A percentile compares a stretch with the other conserved stretches of the same genome.
phyloP scores from a whole-genome alignment of 2,113 vertebrate species.

The Clarias macrocephalus region DNA sequence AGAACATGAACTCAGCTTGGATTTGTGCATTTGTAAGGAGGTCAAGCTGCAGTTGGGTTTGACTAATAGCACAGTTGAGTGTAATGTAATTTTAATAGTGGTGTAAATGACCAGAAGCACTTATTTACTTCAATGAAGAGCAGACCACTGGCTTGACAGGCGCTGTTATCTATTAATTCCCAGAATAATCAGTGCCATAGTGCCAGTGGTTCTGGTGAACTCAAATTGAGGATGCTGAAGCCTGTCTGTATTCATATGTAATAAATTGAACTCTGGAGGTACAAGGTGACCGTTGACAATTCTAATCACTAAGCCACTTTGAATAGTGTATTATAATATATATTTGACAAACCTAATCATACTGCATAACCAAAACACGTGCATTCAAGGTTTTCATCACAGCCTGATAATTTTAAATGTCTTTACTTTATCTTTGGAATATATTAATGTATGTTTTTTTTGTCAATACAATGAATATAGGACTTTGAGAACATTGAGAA shows the following conservation, averaged over 20 bases:
- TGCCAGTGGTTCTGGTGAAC: constrained; percentile 21
- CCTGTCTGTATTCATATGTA: constrained; percentile 3
- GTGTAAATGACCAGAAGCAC: constrained; percentile 45
- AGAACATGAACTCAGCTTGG: constrained; percentile 38
- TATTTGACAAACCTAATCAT: constrained; percentile 36
- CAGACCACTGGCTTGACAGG: constrained; percentile 43
- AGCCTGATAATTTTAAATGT: too few species aligned
- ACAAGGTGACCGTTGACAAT: too few species aligned
- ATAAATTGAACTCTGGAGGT: too few species aligned
- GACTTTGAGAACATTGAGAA: too few species aligned
- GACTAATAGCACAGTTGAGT: background rate
- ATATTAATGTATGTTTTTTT: too few species aligned
- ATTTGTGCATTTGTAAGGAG: constrained; percentile 39
- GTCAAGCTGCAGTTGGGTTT: constrained; percentile 25
- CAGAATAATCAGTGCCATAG: constrained; percentile 43
- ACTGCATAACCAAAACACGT: background rate
- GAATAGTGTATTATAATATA: constrained; percentile 10
- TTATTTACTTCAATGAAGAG: constrained; percentile 43
- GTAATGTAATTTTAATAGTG: constrained; percentile 30
- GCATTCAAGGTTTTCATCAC: too few species aligned
- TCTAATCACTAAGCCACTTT: too few species aligned
- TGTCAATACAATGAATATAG: too few species aligned
- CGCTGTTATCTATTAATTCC: constrained; percentile 35
- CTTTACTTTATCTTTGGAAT: too few species aligned
- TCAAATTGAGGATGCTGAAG: constrained; percentile 32